phyloP scores from a whole-genome alignment of 2,888 invertebrate genomes.

The Tipula confusa region DNA sequence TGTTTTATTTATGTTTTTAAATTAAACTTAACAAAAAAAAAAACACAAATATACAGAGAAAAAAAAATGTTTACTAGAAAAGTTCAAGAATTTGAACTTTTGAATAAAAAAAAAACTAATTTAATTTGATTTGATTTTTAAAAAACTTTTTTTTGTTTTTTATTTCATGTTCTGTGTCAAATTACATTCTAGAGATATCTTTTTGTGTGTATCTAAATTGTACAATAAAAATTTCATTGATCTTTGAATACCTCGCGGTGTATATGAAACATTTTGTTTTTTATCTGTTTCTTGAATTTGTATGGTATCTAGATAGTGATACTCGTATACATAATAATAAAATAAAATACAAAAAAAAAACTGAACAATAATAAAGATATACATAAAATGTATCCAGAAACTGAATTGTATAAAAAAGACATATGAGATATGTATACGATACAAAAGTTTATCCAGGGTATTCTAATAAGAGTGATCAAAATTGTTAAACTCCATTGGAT shows the following conservation, averaged over 20 bases:
- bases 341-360: neutral
- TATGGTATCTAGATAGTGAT: neutral
- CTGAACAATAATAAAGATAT: neutral
- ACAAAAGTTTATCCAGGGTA: neutral
- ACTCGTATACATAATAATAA: neutral
- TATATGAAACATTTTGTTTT: neutral
- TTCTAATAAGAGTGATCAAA: too few relatives aligned
- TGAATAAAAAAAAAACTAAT: neutral
- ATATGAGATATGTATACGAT: too few relatives aligned
- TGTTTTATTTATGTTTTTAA: neutral
- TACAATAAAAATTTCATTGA: conserved; percentile 5
- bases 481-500: too few relatives aligned
- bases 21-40: neutral
- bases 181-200: neutral
- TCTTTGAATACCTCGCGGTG: conserved; percentile 20
- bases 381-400: too few relatives aligned
- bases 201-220: neutral
- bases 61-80: conserved; percentile 6
- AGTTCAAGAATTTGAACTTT: conserved; percentile 25
- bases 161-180: neutral
- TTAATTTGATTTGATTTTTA: conserved; percentile 25
- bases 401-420: neutral
- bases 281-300: neutral
- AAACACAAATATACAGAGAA: neutral
- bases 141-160: neutral